Evolutionary conservation across 2,888 invertebrate species (phyloP), one percentile per base, ranked within the genome.

Genomic region (Drosophila ustulata): DNA sequence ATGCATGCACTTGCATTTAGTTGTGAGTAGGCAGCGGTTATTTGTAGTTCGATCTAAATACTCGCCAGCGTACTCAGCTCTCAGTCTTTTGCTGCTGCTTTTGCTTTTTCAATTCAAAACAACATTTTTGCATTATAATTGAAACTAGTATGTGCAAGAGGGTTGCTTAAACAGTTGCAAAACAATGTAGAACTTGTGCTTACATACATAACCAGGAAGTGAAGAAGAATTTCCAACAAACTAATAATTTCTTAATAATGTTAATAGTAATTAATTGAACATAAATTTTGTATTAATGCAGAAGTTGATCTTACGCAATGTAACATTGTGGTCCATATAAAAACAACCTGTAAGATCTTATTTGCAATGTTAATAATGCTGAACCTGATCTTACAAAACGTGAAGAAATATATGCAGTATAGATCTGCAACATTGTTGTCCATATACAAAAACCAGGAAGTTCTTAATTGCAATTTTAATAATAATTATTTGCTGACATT

Each of bases 81-180:
- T 26, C 32, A 18, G 41, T 51, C 59, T 52, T 85, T 85, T 69
- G 74, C 71, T 18, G 18, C 18, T 18, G 18, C 18, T 18, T 18
- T 18, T 18, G 18, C 18, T 18, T 18, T 18, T 18, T 1, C 18
- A 83, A 82, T 67, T 68, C 11, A 47, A 72, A 73, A 85, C 88
- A 66, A 61, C 88, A 88, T 85, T 83, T 89, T 89, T 89, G 89
- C 89, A 85, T 83, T 52, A 56, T 43, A 51, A 57, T 57, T 26
- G 9, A 32, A 56, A 49, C 62, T 30, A 50, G 80, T 71, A 45
- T 18, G 28, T 6, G 18, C 30, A 5, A 9, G 56, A 75, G 89
- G 64, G 80, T 73, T 69, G 78, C 18, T 46, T 37, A 51, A 52
- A 43, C 32, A 69, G 56, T 71, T 64, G 9, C 7, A 25, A 41